Conservation (phyloP, 2,113 vertebrate species). For the Phodopus roborovskii region DNA sequence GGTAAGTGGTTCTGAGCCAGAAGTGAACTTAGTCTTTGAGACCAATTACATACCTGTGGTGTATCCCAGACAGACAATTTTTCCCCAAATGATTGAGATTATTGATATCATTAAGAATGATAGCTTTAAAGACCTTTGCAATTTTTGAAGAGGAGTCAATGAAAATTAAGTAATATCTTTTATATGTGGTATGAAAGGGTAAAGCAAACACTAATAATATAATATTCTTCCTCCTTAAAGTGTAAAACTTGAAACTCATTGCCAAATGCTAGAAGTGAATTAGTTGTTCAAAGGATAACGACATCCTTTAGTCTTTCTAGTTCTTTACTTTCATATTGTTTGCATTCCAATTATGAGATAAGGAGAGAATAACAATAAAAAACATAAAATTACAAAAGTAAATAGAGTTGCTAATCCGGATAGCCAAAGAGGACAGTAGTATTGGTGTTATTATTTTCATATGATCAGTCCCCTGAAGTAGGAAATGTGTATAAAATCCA, state of each 20-base stretch:
- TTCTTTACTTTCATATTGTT: neutral
- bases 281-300: neutral
- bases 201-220: neutral
- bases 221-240: neutral
- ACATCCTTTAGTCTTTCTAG: neutral
- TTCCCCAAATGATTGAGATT: neutral
- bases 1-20: neutral
- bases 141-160: neutral
- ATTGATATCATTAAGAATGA: neutral
- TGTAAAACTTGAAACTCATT: constrained; percentile 22
- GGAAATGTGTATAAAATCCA: neutral
- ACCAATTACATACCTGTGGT: neutral
- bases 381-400: neutral
- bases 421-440: neutral
- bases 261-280: neutral
- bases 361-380: neutral
- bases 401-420: neutral
- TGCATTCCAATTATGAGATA: neutral
- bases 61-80: neutral
- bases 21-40: neutral
- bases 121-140: neutral
- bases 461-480: neutral
- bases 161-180: constrained; percentile 19
- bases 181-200: neutral
- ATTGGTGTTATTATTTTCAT: neutral